phyloP scores from a whole-genome alignment of 2,888 invertebrate genomes.

The Lumbricus terrestris region DNA sequence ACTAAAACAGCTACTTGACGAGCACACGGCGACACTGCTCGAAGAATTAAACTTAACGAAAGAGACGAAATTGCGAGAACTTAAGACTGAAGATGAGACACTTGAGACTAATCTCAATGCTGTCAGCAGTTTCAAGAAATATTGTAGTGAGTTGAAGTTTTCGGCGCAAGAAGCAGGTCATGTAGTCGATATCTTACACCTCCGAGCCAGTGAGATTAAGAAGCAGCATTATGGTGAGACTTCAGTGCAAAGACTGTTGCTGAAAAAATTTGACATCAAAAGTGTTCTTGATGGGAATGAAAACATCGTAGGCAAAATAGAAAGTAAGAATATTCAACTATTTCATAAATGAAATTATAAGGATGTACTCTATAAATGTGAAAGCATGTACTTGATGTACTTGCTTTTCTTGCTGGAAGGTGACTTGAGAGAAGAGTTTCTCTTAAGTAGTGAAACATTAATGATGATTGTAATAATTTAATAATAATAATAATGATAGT shows the following conservation, averaged over 20 bases:
- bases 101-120: neutral
- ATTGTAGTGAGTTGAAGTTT: neutral
- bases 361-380: neutral
- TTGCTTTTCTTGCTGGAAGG: neutral
- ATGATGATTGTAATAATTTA: too few species aligned
- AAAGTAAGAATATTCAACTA: neutral
- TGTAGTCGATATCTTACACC: neutral
- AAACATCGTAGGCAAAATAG: neutral
- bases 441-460: neutral
- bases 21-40: neutral
- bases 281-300: neutral
- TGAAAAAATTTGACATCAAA: neutral
- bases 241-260: neutral
- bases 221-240: neutral
- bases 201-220: neutral
- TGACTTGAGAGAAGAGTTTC: neutral
- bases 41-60: neutral
- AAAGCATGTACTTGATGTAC: neutral
- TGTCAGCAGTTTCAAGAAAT: neutral
- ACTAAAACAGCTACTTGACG: neutral
- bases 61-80: neutral
- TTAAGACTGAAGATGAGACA: neutral
- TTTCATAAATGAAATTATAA: neutral
- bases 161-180: neutral
- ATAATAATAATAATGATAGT: neutral